These are phyloP conservation scores for Tautogolabrus adspersus DNA, from an alignment of 2,113 vertebrate genomes.

Conservation along the genomic window DNA sequence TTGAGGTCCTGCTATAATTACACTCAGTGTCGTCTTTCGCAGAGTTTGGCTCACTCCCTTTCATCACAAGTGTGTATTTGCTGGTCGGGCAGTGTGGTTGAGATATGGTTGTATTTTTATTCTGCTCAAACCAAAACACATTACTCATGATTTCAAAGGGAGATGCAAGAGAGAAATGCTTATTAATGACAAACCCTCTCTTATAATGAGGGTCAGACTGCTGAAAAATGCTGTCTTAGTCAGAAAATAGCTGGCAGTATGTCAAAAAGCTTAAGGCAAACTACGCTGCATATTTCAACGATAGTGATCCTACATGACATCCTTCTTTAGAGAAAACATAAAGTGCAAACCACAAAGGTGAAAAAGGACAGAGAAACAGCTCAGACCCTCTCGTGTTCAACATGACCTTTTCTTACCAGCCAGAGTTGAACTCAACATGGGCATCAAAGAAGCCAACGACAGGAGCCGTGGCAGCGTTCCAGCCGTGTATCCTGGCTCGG, in stretches of 20 bases:
- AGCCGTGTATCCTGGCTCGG: slow-evolving; percentile 96
- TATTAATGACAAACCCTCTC: slow-evolving; percentile 58
- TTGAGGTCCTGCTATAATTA: slow-evolving; percentile 53
- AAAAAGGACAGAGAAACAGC: slow-evolving; percentile 27
- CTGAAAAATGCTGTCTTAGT: slow-evolving; percentile 53
- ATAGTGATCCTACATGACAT: slow-evolving; percentile 55
- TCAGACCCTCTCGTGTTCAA: slow-evolving; percentile 33
- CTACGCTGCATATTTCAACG: slow-evolving; percentile 28
- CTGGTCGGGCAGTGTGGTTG: slow-evolving; percentile 30
- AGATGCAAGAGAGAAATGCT: slow-evolving; percentile 42
- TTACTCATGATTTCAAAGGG: slow-evolving; percentile 35
- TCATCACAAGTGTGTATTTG: slow-evolving; percentile 14
- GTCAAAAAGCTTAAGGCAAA: slow-evolving; percentile 47
- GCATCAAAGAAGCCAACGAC: slow-evolving; percentile 97
- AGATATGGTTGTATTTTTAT: slow-evolving; percentile 41
- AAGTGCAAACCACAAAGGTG: slow-evolving; percentile 48
- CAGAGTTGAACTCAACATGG: slow-evolving; percentile 96
- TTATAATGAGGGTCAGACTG: slow-evolving; percentile 59
- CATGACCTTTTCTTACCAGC: slow-evolving; percentile 88
- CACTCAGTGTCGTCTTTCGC: slow-evolving; percentile 6
- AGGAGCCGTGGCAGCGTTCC: slow-evolving; percentile 92
- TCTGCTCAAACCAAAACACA: slow-evolving; percentile 29
- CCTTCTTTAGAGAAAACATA: slow-evolving; percentile 25
- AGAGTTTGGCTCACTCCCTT: slow-evolving; percentile 4
- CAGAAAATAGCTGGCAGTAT: slow-evolving; percentile 24